A percentile compares a stretch with the other conserved stretches of the same genome.
These are phyloP conservation scores for Aix galericulata DNA, from an alignment of 2,113 vertebrate species.

Conservation along the genomic window DNA sequence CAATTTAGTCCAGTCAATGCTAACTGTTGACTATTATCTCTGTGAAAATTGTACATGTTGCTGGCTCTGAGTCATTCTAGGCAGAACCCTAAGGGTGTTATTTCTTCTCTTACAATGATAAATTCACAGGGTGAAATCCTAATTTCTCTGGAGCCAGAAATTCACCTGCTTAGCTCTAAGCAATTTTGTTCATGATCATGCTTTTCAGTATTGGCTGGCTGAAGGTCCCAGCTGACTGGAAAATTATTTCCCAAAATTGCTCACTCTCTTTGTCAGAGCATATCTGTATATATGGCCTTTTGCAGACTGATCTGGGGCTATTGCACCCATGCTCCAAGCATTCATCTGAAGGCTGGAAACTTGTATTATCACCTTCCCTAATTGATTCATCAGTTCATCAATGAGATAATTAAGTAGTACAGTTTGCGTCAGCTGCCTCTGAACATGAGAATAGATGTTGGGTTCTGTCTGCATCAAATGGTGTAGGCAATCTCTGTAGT, in stretches of 20 bases:
- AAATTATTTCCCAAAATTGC: not conserved
- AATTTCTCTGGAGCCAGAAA: not conserved
- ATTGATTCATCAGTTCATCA: not conserved
- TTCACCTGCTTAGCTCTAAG: not conserved
- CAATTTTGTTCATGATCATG: not conserved
- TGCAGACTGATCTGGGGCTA: not conserved
- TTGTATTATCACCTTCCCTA: not conserved
- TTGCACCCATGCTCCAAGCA: not conserved
- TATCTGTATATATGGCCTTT: not conserved
- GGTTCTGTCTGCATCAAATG: not conserved
- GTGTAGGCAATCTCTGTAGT: not conserved
- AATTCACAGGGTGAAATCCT: not conserved
- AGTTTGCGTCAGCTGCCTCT: not conserved
- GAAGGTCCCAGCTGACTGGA: not conserved
- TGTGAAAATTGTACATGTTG: not conserved
- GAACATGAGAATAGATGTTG: not conserved
- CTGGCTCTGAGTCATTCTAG: not conserved
- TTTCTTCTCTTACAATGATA: not conserved
- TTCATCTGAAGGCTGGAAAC: not conserved
- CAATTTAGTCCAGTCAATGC: not conserved
- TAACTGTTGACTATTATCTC: not conserved
- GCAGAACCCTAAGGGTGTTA: not conserved
- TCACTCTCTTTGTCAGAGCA: constrained; percentile 9
- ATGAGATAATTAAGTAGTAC: not conserved
- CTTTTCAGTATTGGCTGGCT: not conserved